These are phyloP conservation scores for Ciconia stormi DNA, from an alignment of 2,113 vertebrate species.

Conservation along the genomic window DNA sequence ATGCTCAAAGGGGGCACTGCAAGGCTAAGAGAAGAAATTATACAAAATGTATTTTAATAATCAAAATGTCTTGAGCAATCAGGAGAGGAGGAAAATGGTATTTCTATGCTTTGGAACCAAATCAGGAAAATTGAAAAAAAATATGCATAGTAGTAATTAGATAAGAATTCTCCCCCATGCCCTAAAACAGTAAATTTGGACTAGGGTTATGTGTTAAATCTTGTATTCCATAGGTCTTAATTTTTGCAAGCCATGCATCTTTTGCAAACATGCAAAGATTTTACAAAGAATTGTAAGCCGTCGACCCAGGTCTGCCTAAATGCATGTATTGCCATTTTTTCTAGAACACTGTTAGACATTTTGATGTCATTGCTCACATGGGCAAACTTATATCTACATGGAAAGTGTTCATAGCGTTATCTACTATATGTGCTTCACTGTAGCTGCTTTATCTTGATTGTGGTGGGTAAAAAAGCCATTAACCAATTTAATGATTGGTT, in stretches of 20 bases:
- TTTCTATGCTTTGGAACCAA: background rate
- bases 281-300: background rate
- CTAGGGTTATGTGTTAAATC: background rate
- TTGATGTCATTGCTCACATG: background rate
- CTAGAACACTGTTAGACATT: background rate
- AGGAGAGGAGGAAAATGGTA: background rate
- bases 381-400: background rate
- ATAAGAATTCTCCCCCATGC: background rate
- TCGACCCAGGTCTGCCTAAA: background rate
- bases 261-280: background rate
- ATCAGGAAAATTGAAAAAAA: background rate
- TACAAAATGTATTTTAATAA: constrained; percentile 56
- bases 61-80: background rate
- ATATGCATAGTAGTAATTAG: background rate
- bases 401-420: accelerated
- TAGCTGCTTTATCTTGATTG: background rate
- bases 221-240: background rate
- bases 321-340: background rate
- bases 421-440: background rate
- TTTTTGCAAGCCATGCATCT: background rate
- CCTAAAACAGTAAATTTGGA: background rate
- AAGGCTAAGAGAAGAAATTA: constrained; percentile 58
- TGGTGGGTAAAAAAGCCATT: background rate
- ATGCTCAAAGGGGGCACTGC: constrained; percentile 31
- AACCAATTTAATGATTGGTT: background rate